Evolutionary conservation across 1,140 invertebrate genomes (phyloP).

Genomic region (Scaptomyza graminum): DNA sequence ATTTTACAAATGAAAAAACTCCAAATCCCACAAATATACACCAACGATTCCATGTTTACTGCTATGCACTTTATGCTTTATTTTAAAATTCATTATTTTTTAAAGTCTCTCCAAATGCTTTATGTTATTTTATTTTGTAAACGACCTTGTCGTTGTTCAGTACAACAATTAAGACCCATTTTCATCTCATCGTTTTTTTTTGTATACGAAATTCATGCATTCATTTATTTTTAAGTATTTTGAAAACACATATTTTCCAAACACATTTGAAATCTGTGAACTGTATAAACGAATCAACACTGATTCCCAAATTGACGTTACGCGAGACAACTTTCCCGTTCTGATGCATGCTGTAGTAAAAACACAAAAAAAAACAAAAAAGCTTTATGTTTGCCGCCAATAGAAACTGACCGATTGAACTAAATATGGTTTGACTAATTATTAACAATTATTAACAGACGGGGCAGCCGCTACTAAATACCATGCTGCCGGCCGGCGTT

Average conservation of each 20-base stretch:
- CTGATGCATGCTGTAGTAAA: conserved; percentile 69
- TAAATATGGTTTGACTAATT: conserved; percentile 19
- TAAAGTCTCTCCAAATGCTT: conserved; percentile 11
- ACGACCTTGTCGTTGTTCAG: conserved; percentile 1
- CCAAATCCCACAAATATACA: not conserved
- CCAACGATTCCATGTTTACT: not conserved
- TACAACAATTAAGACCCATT: not conserved
- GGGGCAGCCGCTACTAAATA: conserved; percentile 81
- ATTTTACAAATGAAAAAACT: not conserved
- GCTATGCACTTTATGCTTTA: conserved; percentile 15
- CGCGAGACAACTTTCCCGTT: conserved; percentile 14
- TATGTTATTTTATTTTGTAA: conserved; percentile 12
- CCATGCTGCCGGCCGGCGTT: conserved; percentile 90
- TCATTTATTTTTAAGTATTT: not conserved
- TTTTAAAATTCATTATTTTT: conserved; percentile 3
- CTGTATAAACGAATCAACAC: conserved; percentile 10
- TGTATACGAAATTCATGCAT: not conserved
- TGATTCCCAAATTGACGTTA: conserved; percentile 8
- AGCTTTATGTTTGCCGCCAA: conserved; percentile 37
- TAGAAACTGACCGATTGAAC: not conserved
- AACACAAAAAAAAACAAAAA: conserved; percentile 5
- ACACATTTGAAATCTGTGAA: conserved; percentile 18
- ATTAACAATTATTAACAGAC: conserved; percentile 53
- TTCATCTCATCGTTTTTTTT: conserved; percentile 3
- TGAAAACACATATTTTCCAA: conserved; percentile 4